Base-by-base conservation (phyloP, 2,888 invertebrate species). In the Iphiclides podalirius region DNA sequence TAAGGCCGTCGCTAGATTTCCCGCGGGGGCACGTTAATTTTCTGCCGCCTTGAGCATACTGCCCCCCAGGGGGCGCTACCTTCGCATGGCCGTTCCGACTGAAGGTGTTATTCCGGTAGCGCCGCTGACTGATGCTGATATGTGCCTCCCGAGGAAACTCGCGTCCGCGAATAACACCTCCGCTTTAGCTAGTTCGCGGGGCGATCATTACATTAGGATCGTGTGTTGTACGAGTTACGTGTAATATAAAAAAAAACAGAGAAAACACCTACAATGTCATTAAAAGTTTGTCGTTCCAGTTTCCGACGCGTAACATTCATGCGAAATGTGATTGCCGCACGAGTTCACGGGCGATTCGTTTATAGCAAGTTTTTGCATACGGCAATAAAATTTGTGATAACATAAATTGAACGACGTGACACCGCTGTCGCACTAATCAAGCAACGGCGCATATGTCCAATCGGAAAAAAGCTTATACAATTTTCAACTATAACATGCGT, bases 21-120 rank as follows among this genome's bases (percentile, higher is more conserved):
- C 91, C 91, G 67, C 63, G 91, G 87, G 91, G 74, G 88, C 90
- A 89, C 91, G 92, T 92, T 92, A 92, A 92, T 92, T 92, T 92
- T 92, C 92, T 92, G 92, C 92, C 92, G 92, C 92, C 92, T 92
- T 92, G 92, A 91, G 92, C 92, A 92, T 91, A 92, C 88, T 91
- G 90, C 91, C 85, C 92, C 83, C 91, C 60, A 66, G 91, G 90
- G 92, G 86, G 72, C 75, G 72, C 83, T 88, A 88, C 89, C 89
- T 89, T 88, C 86, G 77, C 79, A 79, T 70, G 83, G 75, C 83
- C 79, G 80, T 86, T 85, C 86, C 83, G 72, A 78, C 80, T 75
- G 74, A 84, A 89, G 89, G 89, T 89, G 89, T 89, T 89, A 84
- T 84, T 85, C 82, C 75, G 68, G 76, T 71, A 77, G 74, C 74